Base-by-base conservation (phyloP, 1,140 invertebrate species). In the Augochlora pura region DNA sequence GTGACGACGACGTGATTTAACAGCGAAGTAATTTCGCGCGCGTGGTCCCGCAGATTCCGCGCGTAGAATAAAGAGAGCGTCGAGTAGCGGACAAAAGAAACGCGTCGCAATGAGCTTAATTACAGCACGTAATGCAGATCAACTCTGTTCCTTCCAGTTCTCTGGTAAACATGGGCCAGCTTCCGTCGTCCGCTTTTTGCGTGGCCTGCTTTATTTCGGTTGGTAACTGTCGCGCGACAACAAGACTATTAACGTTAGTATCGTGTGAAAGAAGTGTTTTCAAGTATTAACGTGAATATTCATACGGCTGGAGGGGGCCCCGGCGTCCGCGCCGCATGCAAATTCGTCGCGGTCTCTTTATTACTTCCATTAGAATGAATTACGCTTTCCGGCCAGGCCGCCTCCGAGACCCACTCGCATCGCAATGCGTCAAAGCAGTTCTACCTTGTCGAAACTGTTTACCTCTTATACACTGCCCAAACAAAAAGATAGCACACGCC, bases 331-430 rank as follows among this genome's bases (percentile, higher is more conserved):
- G 57, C 46, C 49, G 9, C 49, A 68, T 81, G 57, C 74, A 74
- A 85, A 85, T 81, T 85, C 49, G 73, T 75, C 39, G 60, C 39
- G 60, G 62, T 64, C 62, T 72, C 73, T 82, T 86, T 62, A 88
- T 87, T 86, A 82, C 46, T 27, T 73, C 71, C 66, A 86, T 88
- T 87, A 83, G 77, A 65, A 77, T 86, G 83, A 87, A 89, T 89
- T 85, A 80, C 27, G 70, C 18, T 82, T 87, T 88, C 88, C 88
- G 83, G 60, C 39, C 1, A 52, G 42, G 39, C n/a, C 70, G 52
- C 38, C 77, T 69, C 69, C 46, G 54, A n/a, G 14, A 64, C 69
- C 38, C 68, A 74, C 10, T 42, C 65, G 1, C 32, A 21, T 23
- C 57, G 49, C 38, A 8, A 49, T 39, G 38, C 52, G 16, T 62